A percentile compares a stretch with the other conserved stretches of the same genome.
Evolutionary conservation across 2,888 invertebrate species (phyloP).

Genomic region (Frankliniella fusca): DNA sequence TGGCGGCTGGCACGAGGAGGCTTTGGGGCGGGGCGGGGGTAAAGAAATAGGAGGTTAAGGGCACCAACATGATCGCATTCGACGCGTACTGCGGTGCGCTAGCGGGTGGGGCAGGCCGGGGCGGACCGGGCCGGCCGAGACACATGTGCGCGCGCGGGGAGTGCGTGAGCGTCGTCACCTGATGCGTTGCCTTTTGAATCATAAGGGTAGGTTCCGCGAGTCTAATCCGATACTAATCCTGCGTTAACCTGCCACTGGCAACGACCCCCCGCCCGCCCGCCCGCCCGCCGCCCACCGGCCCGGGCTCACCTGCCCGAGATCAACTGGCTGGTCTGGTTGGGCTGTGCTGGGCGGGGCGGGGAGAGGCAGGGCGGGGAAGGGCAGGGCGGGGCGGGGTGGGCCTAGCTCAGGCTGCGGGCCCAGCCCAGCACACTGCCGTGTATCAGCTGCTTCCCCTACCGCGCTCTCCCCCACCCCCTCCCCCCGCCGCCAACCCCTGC

Average conservation of each 20-base stretch:
- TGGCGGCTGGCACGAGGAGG: not conserved
- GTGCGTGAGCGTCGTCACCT: no score
- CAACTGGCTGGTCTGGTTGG: no score
- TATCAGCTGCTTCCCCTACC: not conserved
- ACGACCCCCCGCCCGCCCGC: no score
- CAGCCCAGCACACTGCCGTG: conserved; percentile 42
- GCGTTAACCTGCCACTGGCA: no score
- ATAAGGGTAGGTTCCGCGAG: no score
- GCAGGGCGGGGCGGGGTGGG: conserved; percentile 41
- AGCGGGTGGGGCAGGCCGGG: not conserved
- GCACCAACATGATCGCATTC: not conserved
- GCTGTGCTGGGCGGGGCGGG: no score
- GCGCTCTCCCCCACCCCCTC: not conserved
- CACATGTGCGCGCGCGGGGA: no score
- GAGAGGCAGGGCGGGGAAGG: conserved; percentile 30
- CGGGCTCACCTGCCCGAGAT: no score
- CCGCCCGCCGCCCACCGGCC: no score
- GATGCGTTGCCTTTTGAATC: no score
- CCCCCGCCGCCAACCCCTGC: not conserved
- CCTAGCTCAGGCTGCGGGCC: conserved; percentile 41
- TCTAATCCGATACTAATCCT: no score
- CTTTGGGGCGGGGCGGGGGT: not conserved
- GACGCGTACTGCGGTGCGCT: not conserved
- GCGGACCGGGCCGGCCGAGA: not conserved
- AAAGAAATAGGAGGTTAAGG: conserved; percentile 15